Conservation (phyloP, 2,888 invertebrate genomes). For the Plagodis dolabraria region DNA sequence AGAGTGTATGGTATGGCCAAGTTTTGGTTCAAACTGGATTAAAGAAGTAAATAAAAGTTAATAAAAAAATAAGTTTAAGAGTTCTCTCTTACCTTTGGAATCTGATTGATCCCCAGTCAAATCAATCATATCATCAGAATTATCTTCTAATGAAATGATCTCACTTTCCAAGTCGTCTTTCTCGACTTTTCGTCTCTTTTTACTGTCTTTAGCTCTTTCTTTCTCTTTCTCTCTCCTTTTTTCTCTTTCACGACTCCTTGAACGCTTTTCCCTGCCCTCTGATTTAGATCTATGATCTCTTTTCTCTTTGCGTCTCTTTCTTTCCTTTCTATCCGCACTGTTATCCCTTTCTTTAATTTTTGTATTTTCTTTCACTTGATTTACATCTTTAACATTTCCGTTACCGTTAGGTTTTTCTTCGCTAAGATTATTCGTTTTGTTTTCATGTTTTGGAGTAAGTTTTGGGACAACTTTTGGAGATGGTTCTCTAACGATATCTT, state of each 20-base stretch:
- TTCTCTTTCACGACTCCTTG: conserved; percentile 49
- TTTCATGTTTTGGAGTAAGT: not conserved
- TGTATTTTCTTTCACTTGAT: conserved; percentile 20
- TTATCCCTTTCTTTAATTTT: conserved; percentile 35
- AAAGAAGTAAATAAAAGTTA: too few relatives aligned
- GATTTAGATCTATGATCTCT: conserved; percentile 61
- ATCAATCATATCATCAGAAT: conserved; percentile 84
- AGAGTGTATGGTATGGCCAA: too few relatives aligned
- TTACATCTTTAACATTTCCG: conserved; percentile 25
- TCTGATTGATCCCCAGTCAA: conserved; percentile 83
- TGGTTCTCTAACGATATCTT: conserved; percentile 20
- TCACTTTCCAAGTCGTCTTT: conserved; percentile 65
- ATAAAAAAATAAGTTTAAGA: not conserved
- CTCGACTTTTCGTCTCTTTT: conserved; percentile 50
- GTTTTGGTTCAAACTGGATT: too few relatives aligned
- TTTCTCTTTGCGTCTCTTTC: conserved; percentile 59
- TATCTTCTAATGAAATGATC: conserved; percentile 75
- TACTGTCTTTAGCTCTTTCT: conserved; percentile 49
- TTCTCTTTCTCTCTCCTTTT: conserved; percentile 50
- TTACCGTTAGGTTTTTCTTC: conserved; percentile 31
- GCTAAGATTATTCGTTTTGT: conserved; percentile 6
- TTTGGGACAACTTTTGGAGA: conserved; percentile 13
- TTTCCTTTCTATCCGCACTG: conserved; percentile 49
- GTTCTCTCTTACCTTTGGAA: conserved; percentile 63
- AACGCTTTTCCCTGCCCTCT: conserved; percentile 53